phyloP scores from a whole-genome alignment of 2,888 invertebrate genomes.

The Scaptomyza polygonia region DNA sequence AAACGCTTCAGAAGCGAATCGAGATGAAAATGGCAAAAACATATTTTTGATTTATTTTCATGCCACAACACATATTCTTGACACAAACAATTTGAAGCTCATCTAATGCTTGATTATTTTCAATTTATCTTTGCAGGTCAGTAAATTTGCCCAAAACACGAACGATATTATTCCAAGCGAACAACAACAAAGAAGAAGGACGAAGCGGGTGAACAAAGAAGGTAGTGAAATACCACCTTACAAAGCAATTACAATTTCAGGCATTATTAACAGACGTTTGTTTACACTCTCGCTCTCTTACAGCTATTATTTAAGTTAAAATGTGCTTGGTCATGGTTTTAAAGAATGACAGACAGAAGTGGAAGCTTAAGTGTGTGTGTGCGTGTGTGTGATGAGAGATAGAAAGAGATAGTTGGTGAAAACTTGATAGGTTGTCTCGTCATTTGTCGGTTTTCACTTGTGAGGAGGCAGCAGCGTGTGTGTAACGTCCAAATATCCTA shows the following conservation, averaged over 20 bases:
- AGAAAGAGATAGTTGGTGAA: neutral
- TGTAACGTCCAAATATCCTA: no score
- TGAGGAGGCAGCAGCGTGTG: no score
- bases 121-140: conserved; percentile 59
- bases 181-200: no score
- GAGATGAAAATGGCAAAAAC: neutral
- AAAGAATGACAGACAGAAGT: conserved; percentile 44
- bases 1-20: neutral
- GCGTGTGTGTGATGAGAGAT: no score
- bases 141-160: conserved; percentile 40
- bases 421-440: conserved; percentile 30
- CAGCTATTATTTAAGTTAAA: conserved; percentile 31
- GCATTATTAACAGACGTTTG: neutral
- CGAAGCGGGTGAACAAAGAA: no score
- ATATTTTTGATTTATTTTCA: conserved; percentile 1
- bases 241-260: neutral
- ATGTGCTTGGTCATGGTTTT: conserved; percentile 45
- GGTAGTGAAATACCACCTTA: conserved; percentile 4
- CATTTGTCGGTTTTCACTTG: conserved; percentile 28
- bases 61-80: conserved; percentile 7
- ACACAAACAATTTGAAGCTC: conserved; percentile 12
- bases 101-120: conserved; percentile 45
- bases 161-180: neutral
- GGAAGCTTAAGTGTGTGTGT: neutral
- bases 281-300: neutral